phyloP scores from a whole-genome alignment of 2,888 invertebrate genomes.

The Brachynemurus nebulosus region DNA sequence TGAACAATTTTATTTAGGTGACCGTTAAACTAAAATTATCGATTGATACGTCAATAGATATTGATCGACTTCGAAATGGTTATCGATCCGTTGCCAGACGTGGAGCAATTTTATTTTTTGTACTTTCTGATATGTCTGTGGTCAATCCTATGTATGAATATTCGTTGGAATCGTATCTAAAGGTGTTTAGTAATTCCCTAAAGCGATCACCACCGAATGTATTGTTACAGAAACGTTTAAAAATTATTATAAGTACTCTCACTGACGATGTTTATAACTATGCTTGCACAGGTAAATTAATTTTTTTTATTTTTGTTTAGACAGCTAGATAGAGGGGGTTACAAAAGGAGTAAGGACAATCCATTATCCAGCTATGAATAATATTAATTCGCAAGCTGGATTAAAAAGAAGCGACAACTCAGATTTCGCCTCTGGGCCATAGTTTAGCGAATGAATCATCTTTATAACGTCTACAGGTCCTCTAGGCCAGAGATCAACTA shows the following conservation, averaged over 20 bases:
- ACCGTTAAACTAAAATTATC: conserved; percentile 66
- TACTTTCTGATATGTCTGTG: conserved; percentile 75
- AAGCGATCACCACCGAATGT: conserved; percentile 73
- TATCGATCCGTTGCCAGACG: conserved; percentile 75
- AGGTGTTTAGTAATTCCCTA: conserved; percentile 69
- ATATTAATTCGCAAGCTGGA: too few relatives aligned
- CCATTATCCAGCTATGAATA: too few relatives aligned
- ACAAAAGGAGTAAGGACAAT: too few relatives aligned
- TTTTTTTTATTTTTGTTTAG: too few relatives aligned
- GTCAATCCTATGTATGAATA: conserved; percentile 91
- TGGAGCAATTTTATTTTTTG: conserved; percentile 83
- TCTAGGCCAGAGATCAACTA: too few relatives aligned
- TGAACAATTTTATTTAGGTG: conserved; percentile 34
- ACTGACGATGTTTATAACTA: conserved; percentile 84
- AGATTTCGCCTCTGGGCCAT: too few relatives aligned
- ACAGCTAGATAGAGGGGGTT: too few relatives aligned
- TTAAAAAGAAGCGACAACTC: too few relatives aligned
- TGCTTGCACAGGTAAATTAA: conserved; percentile 59
- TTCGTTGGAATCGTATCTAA: conserved; percentile 70
- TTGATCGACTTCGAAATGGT: conserved; percentile 69
- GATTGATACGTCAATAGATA: conserved; percentile 60
- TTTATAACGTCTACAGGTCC: too few relatives aligned
- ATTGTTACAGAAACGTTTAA: conserved; percentile 54
- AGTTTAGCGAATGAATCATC: too few relatives aligned
- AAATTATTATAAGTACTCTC: conserved; percentile 69